Percentiles rank a stretch among this genome's conserved stretches.
These are phyloP conservation scores for Gallinago media DNA, from an alignment of 2,113 vertebrate genomes.

Conservation along the genomic window DNA sequence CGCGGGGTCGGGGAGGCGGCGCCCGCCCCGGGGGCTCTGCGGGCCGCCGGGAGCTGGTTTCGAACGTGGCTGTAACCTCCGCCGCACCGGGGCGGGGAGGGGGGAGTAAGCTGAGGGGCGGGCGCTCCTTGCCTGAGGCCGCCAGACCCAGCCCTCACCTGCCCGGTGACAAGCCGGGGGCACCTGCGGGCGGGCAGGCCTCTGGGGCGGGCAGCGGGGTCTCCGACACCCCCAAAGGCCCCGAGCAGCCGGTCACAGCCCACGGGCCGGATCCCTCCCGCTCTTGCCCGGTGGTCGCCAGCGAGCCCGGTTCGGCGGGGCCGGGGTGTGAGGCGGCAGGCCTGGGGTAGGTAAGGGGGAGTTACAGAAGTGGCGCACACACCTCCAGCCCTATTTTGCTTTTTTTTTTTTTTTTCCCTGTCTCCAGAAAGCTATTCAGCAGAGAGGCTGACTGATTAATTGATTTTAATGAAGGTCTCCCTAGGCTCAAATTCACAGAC, in stretches of 20 bases:
- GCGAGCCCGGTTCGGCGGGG: not conserved
- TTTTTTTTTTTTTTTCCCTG: not conserved
- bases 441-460: constrained; percentile 74
- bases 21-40: not conserved
- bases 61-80: not conserved
- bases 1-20: not conserved
- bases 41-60: not conserved
- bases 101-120: not conserved
- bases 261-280: not conserved
- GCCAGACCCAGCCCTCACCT: not conserved
- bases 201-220: not conserved
- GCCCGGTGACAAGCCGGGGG: not conserved
- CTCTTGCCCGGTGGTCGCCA: not conserved
- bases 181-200: not conserved
- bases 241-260: not conserved
- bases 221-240: rapidly evolving
- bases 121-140: not conserved
- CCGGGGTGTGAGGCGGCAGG: not conserved
- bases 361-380: not conserved
- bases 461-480: constrained; percentile 80
- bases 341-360: not conserved
- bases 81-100: too few relatives aligned
- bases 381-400: constrained; percentile 3
- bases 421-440: constrained; percentile 67
- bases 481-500: constrained; percentile 62